Evolutionary conservation across 2,113 vertebrate species (phyloP).

Genomic region (Oceanodroma tethys): DNA sequence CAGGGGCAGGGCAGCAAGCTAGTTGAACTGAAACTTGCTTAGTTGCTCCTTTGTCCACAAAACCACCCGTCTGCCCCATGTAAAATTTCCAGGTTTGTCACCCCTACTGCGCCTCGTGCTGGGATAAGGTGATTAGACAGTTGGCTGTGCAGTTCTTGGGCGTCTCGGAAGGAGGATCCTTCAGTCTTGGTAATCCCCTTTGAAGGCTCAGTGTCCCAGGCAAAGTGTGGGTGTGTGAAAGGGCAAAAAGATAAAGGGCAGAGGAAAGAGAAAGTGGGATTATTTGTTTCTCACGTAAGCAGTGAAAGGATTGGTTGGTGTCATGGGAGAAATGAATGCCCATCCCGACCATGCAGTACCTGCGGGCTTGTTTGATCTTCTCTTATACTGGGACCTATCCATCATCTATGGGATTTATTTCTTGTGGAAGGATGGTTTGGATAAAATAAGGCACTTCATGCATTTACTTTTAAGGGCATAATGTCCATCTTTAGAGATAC

Average conservation of each 20-base stretch:
- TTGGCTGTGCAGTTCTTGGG: neutral
- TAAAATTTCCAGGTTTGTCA: neutral
- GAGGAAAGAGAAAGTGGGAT: neutral
- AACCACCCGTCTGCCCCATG: neutral
- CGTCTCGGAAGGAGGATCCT: neutral
- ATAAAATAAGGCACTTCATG: neutral
- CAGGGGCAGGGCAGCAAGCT: neutral
- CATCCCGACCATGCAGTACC: neutral
- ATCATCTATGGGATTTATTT: neutral
- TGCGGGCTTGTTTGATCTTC: neutral
- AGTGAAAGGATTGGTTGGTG: neutral
- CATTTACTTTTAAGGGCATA: neutral
- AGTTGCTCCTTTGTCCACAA: neutral
- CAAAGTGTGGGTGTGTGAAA: neutral
- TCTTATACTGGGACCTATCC: accelerated
- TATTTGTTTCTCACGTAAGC: neutral
- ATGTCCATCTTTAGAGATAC: neutral
- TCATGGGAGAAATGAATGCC: neutral
- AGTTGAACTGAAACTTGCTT: neutral
- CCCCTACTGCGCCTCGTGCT: accelerated
- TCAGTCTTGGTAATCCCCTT: accelerated
- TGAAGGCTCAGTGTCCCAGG: neutral
- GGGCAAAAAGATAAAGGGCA: neutral
- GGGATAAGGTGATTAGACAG: neutral
- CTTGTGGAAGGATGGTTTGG: neutral